Conservation (phyloP, 2,888 invertebrate genomes). For the Hypomecis punctinalis region DNA sequence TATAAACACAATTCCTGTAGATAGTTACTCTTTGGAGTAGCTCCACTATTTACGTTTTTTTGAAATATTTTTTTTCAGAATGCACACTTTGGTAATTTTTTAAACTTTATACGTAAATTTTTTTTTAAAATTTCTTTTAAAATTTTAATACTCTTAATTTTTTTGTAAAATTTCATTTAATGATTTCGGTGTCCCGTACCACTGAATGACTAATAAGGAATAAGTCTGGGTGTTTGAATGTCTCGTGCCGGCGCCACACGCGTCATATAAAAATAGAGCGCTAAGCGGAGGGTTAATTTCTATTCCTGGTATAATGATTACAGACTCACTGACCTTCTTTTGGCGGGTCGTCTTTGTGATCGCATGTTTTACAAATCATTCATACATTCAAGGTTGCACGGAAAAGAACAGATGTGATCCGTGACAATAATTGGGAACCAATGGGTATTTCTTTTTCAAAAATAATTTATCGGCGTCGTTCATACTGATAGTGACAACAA, state of each 20-base stretch:
- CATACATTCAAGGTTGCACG: not conserved
- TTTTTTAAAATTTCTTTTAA: no score
- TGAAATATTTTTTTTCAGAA: not conserved
- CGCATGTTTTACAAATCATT: constrained; percentile 3
- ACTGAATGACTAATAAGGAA: constrained; percentile 43
- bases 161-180: not conserved
- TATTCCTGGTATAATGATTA: constrained; percentile 67
- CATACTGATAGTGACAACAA: no score
- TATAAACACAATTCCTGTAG: constrained; percentile 2
- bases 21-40: not conserved
- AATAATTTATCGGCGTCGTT: no score
- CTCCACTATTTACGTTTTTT: not conserved
- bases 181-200: not conserved
- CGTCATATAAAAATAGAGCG: constrained; percentile 68
- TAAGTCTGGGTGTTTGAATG: constrained; percentile 55
- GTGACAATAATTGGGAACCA: no score
- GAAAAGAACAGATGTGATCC: no score
- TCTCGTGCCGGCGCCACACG: constrained; percentile 60
- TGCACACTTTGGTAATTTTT: not conserved
- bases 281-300: constrained; percentile 68
- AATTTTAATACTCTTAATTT: no score
- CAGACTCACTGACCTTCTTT: constrained; percentile 50
- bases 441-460: no score
- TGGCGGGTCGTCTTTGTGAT: constrained; percentile 15
- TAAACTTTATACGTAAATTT: no score